Conservation (phyloP, 23 tunicate genomes). For the Phallusia fumigata region DNA sequence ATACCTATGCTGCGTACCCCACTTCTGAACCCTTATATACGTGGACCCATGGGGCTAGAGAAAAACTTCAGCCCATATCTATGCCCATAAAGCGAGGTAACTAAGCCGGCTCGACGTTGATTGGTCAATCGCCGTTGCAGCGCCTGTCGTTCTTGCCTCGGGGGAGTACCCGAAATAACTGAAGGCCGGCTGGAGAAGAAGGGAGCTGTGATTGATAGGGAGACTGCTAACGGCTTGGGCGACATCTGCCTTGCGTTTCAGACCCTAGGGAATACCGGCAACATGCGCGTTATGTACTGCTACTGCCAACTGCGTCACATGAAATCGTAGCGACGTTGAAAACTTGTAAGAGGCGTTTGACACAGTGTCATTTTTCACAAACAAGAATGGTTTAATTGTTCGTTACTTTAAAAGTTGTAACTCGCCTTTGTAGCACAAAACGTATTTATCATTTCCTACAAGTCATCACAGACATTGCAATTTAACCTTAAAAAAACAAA, state of each 20-base stretch:
- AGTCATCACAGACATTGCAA: too few species aligned
- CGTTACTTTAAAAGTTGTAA: too few species aligned
- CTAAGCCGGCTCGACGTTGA: background rate
- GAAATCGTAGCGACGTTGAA: too few species aligned
- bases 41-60: background rate
- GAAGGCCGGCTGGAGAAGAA: background rate
- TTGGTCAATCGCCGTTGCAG: background rate
- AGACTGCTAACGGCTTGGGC: background rate
- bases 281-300: background rate
- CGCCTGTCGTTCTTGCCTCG: background rate
- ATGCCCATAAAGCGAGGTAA: constrained; percentile 3
- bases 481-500: too few species aligned
- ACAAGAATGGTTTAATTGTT: too few species aligned
- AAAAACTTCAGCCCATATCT: background rate
- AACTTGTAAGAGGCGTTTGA: too few species aligned
- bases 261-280: background rate
- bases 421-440: too few species aligned
- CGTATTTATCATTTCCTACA: too few species aligned
- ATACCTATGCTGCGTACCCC: constrained; percentile 14
- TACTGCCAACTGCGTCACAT: background rate
- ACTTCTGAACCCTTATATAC: constrained; percentile 8
- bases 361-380: too few species aligned
- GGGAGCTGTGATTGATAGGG: background rate
- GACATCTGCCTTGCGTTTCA: background rate
- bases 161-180: background rate